Conservation (phyloP, 2,888 invertebrate genomes). For the Lithophane leautieri region DNA sequence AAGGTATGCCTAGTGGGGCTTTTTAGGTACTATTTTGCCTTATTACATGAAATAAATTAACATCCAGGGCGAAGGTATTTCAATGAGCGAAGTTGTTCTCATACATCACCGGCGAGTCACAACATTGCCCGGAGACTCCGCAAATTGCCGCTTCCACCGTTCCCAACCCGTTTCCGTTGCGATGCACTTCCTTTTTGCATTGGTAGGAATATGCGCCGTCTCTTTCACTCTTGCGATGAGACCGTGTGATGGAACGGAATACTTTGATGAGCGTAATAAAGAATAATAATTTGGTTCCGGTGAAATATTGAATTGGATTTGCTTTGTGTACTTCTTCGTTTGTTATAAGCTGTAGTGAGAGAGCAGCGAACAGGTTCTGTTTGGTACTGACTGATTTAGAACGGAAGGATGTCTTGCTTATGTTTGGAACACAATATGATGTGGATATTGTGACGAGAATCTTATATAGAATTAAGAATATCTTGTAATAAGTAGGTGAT, state of each 20-base stretch:
- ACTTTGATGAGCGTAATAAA: constrained; percentile 60
- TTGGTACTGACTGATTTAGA: constrained; percentile 10
- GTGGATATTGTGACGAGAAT: too few species aligned
- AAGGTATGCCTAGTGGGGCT: constrained; percentile 66
- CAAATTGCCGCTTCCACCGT: constrained; percentile 69
- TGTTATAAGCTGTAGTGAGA: constrained; percentile 13
- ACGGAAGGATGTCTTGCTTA: not conserved
- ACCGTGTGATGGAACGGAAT: constrained; percentile 48
- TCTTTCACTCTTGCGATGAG: constrained; percentile 53
- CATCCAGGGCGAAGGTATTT: constrained; percentile 75
- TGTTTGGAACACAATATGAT: not conserved
- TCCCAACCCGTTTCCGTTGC: constrained; percentile 71
- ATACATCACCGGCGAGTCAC: constrained; percentile 72
- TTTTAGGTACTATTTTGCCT: constrained; percentile 68
- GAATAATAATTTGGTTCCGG: constrained; percentile 58
- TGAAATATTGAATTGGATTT: constrained; percentile 61
- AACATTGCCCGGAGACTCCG: constrained; percentile 65
- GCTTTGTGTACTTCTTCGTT: constrained; percentile 34
- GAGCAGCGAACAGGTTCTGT: not conserved
- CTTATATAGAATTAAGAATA: not conserved
- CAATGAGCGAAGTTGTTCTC: constrained; percentile 74
- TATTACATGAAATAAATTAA: constrained; percentile 77
- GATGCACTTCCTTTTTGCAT: constrained; percentile 70
- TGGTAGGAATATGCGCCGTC: constrained; percentile 58
- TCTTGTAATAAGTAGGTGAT: too few species aligned